phyloP scores from a whole-genome alignment of 2,888 invertebrate species.

The Cloeon dipterum region DNA sequence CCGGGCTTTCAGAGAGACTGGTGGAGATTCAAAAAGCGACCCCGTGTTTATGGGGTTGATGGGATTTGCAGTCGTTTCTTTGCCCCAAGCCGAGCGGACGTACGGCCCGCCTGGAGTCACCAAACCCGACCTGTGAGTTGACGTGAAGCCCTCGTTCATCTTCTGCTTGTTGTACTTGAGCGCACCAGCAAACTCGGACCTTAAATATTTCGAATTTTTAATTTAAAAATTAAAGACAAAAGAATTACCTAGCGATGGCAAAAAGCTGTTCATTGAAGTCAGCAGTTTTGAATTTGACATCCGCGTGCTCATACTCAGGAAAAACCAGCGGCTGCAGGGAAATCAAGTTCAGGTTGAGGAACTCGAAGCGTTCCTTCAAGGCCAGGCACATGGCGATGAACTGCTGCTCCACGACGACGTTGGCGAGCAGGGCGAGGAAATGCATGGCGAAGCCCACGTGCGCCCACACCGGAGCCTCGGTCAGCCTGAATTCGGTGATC shows the following conservation, averaged over 20 bases:
- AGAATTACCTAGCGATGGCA: no score
- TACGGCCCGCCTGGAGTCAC: not conserved
- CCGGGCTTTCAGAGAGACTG: not conserved
- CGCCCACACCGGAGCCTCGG: not conserved
- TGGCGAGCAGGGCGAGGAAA: not conserved
- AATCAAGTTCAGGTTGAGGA: not conserved
- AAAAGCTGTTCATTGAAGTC: not conserved
- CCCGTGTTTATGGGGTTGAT: not conserved
- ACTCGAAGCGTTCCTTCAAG: not conserved
- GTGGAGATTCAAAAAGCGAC: not conserved
- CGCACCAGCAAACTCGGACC: not conserved
- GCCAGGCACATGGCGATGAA: not conserved
- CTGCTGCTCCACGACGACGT: not conserved
- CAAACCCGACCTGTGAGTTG: not conserved
- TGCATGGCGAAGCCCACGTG: not conserved
- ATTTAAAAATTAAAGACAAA: no score
- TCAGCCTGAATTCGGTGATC: not conserved
- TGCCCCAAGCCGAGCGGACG: not conserved
- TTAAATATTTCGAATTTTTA: no score
- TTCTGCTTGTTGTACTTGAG: not conserved
- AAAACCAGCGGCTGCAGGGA: constrained; percentile 1
- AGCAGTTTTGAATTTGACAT: not conserved
- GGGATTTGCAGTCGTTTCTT: not conserved
- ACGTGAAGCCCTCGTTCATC: no score
- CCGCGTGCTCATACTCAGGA: not conserved